Evolutionary conservation across 1,140 invertebrate genomes (phyloP), one percentile per base, ranked within the genome.

Genomic region (Pseudomyrmex flavicornis): DNA sequence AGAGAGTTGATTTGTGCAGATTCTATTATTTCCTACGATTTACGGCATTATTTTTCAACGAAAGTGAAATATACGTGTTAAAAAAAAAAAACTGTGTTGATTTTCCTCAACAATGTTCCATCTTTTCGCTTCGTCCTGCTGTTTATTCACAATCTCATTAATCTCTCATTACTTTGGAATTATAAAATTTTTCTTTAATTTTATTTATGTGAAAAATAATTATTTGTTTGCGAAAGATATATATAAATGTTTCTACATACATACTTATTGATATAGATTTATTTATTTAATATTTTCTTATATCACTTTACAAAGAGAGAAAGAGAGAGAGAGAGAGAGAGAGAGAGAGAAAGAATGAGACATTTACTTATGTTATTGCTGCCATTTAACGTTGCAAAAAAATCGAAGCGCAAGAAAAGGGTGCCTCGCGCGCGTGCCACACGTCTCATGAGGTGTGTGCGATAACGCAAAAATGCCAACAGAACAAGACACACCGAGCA

Each of bases 21-120:
- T 93, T 93, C 88, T 93, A 93, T 93, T 92, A 93, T 93, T 93
- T 93, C 92, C 80, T 91, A 92, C 91, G 88, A 91, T 93, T 93
- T 92, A 93, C 83, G 90, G 92, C 92, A 93, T 94, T 94, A 94
- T 94, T 94, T 94, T 94, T 94, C 89, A 93, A 94, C 91, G 92
- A 93, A 92, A 93, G 87, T 93, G 91, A 94, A 94, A 93, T 93
- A 93, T 94, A 94, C 91, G 92, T 94, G 93, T 93, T 93, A 88
- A 93, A 89, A 88, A 90, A 90, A 35, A 35, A 35, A 35, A 35
- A 35, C 35, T 35, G 35, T 56, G 65, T 56, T 9, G 17, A 63
- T 59, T 0, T 44, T 50, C 48, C 48, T 20, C 2, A 17, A 17
- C 59, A 1, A 13, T 15, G 9, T 56, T 66, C 79, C 50, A 52